phyloP scores from a whole-genome alignment of 2,113 vertebrate genomes.

The Odocoileus hemionus region DNA sequence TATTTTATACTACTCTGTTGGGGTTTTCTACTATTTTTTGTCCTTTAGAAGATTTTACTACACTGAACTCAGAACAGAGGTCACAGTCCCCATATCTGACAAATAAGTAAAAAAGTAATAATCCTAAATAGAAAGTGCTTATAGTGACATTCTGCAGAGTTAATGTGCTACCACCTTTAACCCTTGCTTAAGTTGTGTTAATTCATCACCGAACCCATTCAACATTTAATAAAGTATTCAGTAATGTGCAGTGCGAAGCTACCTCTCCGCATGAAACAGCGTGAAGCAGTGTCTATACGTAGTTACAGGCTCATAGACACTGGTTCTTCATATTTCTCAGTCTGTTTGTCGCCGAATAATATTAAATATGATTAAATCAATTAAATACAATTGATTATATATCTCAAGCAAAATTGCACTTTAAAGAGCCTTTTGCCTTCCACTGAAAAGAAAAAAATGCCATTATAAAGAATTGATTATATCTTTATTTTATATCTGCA shows the following conservation, averaged over 20 bases:
- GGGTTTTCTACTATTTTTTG: constrained; percentile 22
- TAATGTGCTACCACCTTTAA: not conserved
- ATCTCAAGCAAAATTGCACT: not conserved
- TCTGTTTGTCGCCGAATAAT: not conserved
- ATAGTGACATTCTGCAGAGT: not conserved
- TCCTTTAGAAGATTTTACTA: constrained; percentile 16
- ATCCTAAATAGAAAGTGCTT: constrained; percentile 12
- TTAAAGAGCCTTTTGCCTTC: not conserved
- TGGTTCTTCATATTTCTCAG: not conserved
- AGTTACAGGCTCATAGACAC: not conserved
- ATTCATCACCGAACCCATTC: not conserved
- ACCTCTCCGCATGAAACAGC: not conserved
- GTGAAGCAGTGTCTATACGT: not conserved
- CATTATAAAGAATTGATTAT: not conserved
- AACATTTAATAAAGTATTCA: not conserved
- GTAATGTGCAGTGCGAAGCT: not conserved
- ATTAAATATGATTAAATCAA: not conserved
- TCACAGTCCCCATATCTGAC: not conserved
- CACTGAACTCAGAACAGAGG: constrained; percentile 9
- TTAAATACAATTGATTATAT: not conserved
- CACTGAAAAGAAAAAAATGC: not conserved
- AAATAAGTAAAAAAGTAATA: constrained; percentile 30
- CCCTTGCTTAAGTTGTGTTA: not conserved
- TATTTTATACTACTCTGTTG: constrained; percentile 22
- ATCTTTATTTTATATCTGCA: not conserved